Percentiles rank a stretch among this genome's conserved stretches.
These are phyloP conservation scores for Grallaria varia DNA, from an alignment of 2,113 vertebrate genomes.

Conservation along the genomic window DNA sequence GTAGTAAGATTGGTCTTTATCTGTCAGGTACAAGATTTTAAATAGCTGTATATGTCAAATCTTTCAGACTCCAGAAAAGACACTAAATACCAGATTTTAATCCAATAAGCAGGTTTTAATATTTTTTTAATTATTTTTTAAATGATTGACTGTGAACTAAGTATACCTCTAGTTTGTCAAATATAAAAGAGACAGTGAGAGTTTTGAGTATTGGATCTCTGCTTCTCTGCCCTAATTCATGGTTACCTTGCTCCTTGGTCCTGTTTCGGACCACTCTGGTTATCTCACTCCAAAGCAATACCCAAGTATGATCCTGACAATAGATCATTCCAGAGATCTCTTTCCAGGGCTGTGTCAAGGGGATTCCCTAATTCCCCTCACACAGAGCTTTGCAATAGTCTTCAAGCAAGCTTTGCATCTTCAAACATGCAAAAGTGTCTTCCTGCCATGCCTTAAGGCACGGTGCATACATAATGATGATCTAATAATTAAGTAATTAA, in stretches of 20 bases:
- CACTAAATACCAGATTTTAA: background rate
- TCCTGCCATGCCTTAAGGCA: background rate
- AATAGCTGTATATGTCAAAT: background rate
- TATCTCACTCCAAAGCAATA: background rate
- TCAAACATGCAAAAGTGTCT: background rate
- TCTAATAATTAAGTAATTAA: constrained; percentile 6
- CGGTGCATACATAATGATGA: background rate
- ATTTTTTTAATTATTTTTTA: background rate
- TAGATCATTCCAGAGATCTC: background rate
- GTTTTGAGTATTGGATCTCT: background rate
- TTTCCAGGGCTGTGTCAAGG: background rate
- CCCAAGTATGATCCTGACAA: background rate
- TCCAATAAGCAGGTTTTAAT: background rate
- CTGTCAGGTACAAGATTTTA: background rate
- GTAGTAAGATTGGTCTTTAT: background rate
- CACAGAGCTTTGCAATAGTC: background rate
- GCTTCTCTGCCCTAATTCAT: background rate
- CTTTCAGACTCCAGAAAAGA: background rate
- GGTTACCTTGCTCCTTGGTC: background rate
- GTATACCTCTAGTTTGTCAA: background rate
- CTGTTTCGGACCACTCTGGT: background rate
- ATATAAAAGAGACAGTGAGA: background rate
- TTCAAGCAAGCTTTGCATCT: background rate
- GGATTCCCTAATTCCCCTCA: background rate
- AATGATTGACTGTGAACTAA: background rate